These are phyloP conservation scores for Corythoichthys haematopterus DNA, from an alignment of 2,113 vertebrate species.

Conservation along the genomic window DNA sequence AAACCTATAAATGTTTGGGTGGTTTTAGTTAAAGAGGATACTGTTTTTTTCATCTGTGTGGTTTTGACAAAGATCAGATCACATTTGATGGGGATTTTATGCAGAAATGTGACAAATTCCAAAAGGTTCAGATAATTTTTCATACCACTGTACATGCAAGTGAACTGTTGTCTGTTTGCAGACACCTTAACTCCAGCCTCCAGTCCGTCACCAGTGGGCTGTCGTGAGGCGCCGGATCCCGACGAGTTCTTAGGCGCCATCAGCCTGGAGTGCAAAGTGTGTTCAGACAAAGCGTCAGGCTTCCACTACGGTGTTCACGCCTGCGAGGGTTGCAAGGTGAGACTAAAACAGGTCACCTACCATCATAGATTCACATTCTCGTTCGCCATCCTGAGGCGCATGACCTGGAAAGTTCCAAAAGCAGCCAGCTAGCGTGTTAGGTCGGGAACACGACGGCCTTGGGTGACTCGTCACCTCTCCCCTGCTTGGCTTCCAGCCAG, in stretches of 20 bases:
- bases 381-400: conserved; percentile 4
- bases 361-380: conserved; percentile 7
- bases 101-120: too few relatives aligned
- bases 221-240: conserved; percentile 39
- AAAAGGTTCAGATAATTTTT: too few relatives aligned
- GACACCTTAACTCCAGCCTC: conserved; percentile 89
- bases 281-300: conserved; percentile 91
- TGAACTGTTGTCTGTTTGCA: conserved; percentile 43
- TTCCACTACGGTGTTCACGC: conserved; percentile 98
- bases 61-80: too few relatives aligned
- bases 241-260: conserved; percentile 70
- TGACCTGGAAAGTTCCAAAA: conserved; percentile 58
- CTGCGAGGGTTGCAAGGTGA: conserved; percentile 98
- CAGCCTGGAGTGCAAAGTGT: conserved; percentile 89
- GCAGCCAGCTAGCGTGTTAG: conserved; percentile 39
- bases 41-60: too few relatives aligned
- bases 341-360: background rate
- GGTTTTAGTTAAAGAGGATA: too few relatives aligned
- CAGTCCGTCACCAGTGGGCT: conserved; percentile 81
- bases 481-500: conserved; percentile 38
- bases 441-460: conserved; percentile 25
- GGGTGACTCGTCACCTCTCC: conserved; percentile 36
- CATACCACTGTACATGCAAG: too few relatives aligned
- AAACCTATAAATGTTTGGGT: too few relatives aligned
- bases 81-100: too few relatives aligned